These are phyloP conservation scores for Phylloscopus trochiloides DNA, from an alignment of 2,113 vertebrate genomes.

Conservation along the genomic window DNA sequence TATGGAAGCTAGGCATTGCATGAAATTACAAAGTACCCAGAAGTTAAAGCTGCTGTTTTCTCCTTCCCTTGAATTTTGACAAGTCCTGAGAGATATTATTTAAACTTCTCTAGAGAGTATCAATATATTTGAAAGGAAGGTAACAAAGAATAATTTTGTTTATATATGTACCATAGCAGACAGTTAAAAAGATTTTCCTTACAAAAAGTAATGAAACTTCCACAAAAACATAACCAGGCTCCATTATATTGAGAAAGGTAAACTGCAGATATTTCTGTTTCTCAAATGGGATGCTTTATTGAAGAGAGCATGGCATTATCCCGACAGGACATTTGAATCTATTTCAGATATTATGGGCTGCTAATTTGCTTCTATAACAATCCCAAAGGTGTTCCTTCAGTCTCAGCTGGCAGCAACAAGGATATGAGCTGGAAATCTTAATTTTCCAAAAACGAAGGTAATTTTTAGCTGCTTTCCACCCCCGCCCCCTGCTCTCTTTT, in stretches of 20 bases:
- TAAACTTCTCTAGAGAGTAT: neutral
- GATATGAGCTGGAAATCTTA: neutral
- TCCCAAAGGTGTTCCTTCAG: constrained; percentile 10
- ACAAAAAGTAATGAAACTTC: neutral
- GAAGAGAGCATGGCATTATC: neutral
- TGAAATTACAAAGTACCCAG: neutral
- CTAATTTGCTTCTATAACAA: constrained; percentile 25
- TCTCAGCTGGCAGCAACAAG: neutral
- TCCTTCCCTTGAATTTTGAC: neutral
- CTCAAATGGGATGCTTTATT: neutral
- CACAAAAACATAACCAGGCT: neutral
- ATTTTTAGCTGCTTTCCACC: neutral
- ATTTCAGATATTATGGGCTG: constrained; percentile 27
- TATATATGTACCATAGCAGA: neutral
- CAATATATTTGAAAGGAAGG: neutral
- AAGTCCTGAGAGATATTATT: neutral
- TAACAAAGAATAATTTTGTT: neutral
- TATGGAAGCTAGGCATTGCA: neutral
- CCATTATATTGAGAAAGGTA: neutral
- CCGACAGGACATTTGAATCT: neutral
- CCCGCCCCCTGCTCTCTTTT: neutral
- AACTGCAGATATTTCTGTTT: neutral
- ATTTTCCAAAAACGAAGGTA: neutral
- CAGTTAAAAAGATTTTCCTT: neutral
- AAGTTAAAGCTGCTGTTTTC: neutral